phyloP scores from a whole-genome alignment of 2,888 invertebrate species.

The Tinea semifulvella region DNA sequence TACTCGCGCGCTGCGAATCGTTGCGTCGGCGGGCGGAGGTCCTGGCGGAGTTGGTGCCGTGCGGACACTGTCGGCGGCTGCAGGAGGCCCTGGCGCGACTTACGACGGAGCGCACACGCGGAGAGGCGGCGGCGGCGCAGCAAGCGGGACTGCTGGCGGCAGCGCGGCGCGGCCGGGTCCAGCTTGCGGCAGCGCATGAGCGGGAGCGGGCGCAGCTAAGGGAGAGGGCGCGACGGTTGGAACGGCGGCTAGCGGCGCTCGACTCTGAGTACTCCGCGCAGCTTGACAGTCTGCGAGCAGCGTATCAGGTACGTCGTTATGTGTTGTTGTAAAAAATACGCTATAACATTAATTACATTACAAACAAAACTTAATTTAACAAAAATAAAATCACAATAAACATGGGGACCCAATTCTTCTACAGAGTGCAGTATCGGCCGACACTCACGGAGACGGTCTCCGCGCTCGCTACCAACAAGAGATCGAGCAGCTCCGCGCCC shows the following conservation, averaged over 20 bases:
- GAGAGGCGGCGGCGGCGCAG: conserved; percentile 48
- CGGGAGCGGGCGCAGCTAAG: conserved; percentile 69
- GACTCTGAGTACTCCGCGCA: conserved; percentile 87
- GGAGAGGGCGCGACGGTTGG: conserved; percentile 76
- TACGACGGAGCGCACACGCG: conserved; percentile 45
- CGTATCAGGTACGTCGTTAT: conserved; percentile 65
- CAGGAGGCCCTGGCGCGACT: conserved; percentile 63
- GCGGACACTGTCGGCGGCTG: conserved; percentile 61
- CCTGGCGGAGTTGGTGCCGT: conserved; percentile 56
- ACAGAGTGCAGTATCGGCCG: conserved; percentile 66
- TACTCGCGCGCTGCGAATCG: conserved; percentile 46
- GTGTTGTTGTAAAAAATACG: neutral
- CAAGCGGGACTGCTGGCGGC: conserved; percentile 53
- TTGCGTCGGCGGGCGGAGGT: conserved; percentile 56
- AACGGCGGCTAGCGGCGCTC: conserved; percentile 75
- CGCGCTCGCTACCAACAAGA: conserved; percentile 83
- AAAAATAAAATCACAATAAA: neutral
- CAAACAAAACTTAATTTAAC: neutral
- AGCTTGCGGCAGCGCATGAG: conserved; percentile 56
- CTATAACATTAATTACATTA: neutral
- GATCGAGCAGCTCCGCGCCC: conserved; percentile 84
- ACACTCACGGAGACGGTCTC: conserved; percentile 70
- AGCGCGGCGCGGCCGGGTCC: conserved; percentile 51
- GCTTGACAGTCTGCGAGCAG: conserved; percentile 79
- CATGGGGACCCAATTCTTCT: too few species aligned